These are phyloP conservation scores for Eudasyphora cyanicolor DNA, from an alignment of 2,888 invertebrate genomes.

Conservation along the genomic window DNA sequence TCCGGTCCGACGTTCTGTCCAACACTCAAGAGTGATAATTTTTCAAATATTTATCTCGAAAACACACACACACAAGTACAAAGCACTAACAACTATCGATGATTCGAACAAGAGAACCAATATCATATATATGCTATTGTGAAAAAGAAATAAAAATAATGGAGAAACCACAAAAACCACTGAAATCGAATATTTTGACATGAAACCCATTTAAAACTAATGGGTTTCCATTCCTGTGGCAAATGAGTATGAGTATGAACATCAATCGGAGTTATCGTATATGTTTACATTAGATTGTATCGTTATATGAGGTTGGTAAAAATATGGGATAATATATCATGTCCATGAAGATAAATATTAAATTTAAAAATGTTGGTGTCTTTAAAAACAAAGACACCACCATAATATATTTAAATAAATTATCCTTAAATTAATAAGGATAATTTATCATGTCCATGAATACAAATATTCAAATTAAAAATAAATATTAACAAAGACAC, in stretches of 20 bases:
- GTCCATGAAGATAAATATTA: too few relatives aligned
- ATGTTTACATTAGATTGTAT: background rate
- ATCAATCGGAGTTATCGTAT: background rate
- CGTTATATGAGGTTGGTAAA: too few relatives aligned
- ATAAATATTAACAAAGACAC: too few relatives aligned
- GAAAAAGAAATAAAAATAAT: constrained; percentile 30
- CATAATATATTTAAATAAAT: too few relatives aligned
- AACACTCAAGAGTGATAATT: constrained; percentile 4
- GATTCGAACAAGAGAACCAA: background rate
- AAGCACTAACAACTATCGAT: background rate
- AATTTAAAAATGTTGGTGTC: too few relatives aligned
- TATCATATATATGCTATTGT: constrained; percentile 14
- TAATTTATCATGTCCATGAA: too few relatives aligned
- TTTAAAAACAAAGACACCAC: too few relatives aligned
- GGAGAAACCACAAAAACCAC: constrained; percentile 47
- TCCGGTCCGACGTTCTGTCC: background rate
- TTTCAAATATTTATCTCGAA: constrained; percentile 26
- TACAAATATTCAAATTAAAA: too few relatives aligned
- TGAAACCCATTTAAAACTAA: constrained; percentile 46
- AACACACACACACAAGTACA: background rate
- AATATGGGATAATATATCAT: too few relatives aligned
- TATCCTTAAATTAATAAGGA: too few relatives aligned
- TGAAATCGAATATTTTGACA: constrained; percentile 56
- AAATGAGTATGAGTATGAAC: constrained; percentile 14
- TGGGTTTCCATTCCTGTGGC: constrained; percentile 38